phyloP scores from a whole-genome alignment of 1,140 invertebrate genomes.

The Plutomurus gul region DNA sequence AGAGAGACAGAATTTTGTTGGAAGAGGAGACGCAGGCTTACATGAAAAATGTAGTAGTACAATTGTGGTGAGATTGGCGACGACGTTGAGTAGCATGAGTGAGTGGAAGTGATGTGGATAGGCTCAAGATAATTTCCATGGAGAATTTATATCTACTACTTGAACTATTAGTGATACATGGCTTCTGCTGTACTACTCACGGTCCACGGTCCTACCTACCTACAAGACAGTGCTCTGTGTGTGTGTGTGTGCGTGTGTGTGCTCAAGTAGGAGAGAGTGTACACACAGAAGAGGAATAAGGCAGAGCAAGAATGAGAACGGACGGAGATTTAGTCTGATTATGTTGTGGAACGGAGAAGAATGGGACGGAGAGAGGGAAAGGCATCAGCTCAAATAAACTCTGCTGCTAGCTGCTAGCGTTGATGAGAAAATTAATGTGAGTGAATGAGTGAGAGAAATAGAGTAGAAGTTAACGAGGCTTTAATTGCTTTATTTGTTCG shows the following conservation, averaged over 20 bases:
- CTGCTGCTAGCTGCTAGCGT: neutral
- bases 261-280: too few species aligned
- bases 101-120: neutral
- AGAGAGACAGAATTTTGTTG: too few species aligned
- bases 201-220: too few species aligned
- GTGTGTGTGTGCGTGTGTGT: too few species aligned
- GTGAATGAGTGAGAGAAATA: slow-evolving; percentile 46
- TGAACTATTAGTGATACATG: too few species aligned
- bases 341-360: neutral
- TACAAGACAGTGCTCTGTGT: too few species aligned
- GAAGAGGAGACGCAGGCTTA: too few species aligned
- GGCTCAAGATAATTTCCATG: slow-evolving; percentile 1
- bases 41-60: neutral
- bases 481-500: slow-evolving; percentile 54
- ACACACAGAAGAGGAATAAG: too few species aligned
- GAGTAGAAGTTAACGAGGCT: slow-evolving; percentile 52
- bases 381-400: neutral
- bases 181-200: too few species aligned
- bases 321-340: neutral
- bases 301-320: neutral
- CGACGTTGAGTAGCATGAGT: slow-evolving; percentile 3
- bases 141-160: too few species aligned
- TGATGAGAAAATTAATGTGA: slow-evolving; percentile 52
- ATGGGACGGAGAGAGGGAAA: slow-evolving; percentile 2
- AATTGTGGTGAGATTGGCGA: neutral